These are phyloP conservation scores for Microchrysa polita DNA, from an alignment of 2,888 invertebrate species.

Conservation along the genomic window DNA sequence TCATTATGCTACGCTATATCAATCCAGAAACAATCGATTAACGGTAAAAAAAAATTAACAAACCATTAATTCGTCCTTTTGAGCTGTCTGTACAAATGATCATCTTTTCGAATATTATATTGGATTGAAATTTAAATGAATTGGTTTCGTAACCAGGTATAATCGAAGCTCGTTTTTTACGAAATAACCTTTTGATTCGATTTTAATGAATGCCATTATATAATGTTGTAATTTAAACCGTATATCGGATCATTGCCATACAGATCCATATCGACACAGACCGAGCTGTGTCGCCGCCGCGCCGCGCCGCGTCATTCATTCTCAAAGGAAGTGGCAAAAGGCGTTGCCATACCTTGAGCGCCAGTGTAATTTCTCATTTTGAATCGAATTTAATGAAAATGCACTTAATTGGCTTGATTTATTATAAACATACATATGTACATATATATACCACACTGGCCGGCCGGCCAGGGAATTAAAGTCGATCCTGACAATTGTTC, in stretches of 20 bases:
- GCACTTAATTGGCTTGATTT: constrained; percentile 27
- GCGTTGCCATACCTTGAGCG: not conserved
- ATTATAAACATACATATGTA: not conserved
- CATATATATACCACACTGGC: too few species aligned
- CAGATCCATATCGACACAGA: too few species aligned
- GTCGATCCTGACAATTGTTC: not conserved
- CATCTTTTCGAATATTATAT: too few species aligned
- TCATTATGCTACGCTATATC: too few species aligned
- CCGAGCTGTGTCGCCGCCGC: too few species aligned
- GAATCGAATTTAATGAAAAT: constrained; percentile 19
- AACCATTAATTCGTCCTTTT: too few species aligned
- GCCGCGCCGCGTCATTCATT: not conserved
- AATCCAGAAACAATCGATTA: too few species aligned
- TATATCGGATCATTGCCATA: not conserved
- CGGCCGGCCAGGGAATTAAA: too few species aligned
- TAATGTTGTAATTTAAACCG: constrained; percentile 18
- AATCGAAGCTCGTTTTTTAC: not conserved
- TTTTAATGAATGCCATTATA: constrained; percentile 32
- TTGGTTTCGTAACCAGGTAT: too few species aligned
- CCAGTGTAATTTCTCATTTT: not conserved
- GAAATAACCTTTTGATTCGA: constrained; percentile 21
- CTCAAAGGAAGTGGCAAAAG: not conserved
- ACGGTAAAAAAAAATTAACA: too few species aligned
- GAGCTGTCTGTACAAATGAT: too few species aligned
- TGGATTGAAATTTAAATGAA: too few species aligned